Base-by-base conservation (phyloP, 2,113 vertebrate species). In the Nesoenas mayeri region DNA sequence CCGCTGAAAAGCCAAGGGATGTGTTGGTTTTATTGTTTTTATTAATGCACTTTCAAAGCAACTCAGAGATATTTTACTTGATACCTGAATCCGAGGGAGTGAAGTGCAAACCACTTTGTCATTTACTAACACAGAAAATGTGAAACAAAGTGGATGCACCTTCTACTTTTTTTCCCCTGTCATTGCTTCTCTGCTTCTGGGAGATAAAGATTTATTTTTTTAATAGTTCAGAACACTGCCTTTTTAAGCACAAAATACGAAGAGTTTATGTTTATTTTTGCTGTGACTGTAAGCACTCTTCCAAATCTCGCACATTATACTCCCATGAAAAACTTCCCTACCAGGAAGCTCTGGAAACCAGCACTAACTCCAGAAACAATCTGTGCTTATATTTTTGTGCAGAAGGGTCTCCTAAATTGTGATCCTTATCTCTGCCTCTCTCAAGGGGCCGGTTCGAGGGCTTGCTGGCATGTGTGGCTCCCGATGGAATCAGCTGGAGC, bases 11-110 rank as follows among this genome's bases (percentile, higher is more conserved):
- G 60, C 79, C 54, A 71, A 80, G 29, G 56, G 48, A 38, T 88
- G 38, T 83, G 31, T 70, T 93, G 32, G 64, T 8, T 90, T 93
- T 94, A 72, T 93, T 94, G 50, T 85, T 96, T 91, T 91, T 78
- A 74, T 94, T 92, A 57, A 81, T 92, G 36, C 51, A 57, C 29
- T 85, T 95, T 74, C 80, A 93, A 94, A 86, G 42, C 74, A 80
- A 42, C 48, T 86, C 34, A 69, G 72, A 94, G 84, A 51, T 74
- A 17, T 66, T 96, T 66, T 48, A 29, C 28, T 58, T 74, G 64
- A 47, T 88, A 74, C 77, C 34, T 88, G 88, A 88, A 94, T 71
- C 65, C 75, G 85, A 74, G 34, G 73, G 34, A 66, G 61, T n/a
- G 54, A 79, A 91, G 81, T 18, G 9, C 74, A 80, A 80, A 78